A percentile compares a stretch with the other conserved stretches of the same genome.
Conservation (phyloP, 2,113 vertebrate genomes). For the Eurystomus gularis region DNA sequence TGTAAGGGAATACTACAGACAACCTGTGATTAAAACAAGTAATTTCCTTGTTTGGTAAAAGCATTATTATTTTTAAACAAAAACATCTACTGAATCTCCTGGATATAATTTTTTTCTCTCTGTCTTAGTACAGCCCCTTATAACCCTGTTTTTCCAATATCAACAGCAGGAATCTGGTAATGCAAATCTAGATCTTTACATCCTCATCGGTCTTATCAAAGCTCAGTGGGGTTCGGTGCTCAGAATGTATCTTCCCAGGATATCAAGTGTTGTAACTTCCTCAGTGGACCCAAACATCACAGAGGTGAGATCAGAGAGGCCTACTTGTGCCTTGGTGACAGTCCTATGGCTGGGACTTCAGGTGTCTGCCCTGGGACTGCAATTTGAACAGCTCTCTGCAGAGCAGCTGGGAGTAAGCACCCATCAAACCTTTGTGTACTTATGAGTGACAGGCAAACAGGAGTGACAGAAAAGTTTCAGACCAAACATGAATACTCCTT, state of each 20-base stretch:
- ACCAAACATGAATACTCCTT: not conserved
- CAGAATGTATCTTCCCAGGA: not conserved
- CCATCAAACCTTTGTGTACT: not conserved
- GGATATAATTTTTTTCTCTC: not conserved
- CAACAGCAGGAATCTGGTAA: not conserved
- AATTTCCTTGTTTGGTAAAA: not conserved
- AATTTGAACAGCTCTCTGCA: not conserved
- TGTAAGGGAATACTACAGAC: not conserved
- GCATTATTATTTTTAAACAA: not conserved
- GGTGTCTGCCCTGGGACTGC: not conserved
- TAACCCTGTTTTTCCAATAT: not conserved
- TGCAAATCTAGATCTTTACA: not conserved
- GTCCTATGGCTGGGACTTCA: not conserved
- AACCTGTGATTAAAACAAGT: not conserved
- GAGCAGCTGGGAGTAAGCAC: not conserved
- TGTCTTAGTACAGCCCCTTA: not conserved
- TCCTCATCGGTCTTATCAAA: not conserved
- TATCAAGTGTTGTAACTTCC: not conserved
- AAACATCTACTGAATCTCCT: not conserved
- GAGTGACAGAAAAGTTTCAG: not conserved
- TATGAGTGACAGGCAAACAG: not conserved
- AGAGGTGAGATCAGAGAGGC: not conserved
- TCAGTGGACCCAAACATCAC: not conserved
- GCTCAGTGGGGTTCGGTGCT: not conserved
- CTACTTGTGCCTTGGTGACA: not conserved